phyloP scores from a whole-genome alignment of 2,888 invertebrate genomes.

The Phaedon cochleariae region DNA sequence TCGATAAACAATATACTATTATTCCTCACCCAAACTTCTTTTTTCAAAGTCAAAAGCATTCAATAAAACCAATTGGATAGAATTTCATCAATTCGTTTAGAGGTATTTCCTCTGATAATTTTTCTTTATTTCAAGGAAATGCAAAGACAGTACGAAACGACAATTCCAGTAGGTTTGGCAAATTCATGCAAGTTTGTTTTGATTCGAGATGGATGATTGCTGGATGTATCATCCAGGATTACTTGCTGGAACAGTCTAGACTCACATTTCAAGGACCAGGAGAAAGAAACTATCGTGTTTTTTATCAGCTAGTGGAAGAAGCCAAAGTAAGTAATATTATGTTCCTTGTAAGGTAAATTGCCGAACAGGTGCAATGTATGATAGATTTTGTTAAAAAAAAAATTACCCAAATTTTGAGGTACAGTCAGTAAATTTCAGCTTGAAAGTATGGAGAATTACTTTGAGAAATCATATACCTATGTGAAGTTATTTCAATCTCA shows the following conservation, averaged over 20 bases:
- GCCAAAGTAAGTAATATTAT: constrained; percentile 68
- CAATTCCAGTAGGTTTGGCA: constrained; percentile 93
- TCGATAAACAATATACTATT: no score
- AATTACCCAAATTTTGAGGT: no score
- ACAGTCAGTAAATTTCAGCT: no score
- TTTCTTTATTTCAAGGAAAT: constrained; percentile 71
- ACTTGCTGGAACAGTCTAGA: constrained; percentile 87
- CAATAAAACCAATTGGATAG: no score
- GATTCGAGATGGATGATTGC: constrained; percentile 89
- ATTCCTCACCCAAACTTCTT: no score
- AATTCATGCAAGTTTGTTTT: constrained; percentile 93
- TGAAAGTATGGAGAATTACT: no score
- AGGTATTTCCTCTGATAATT: not conserved
- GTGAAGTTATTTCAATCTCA: no score
- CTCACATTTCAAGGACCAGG: constrained; percentile 89
- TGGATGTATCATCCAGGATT: constrained; percentile 91
- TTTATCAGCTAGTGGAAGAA: constrained; percentile 90
- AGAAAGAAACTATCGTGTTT: constrained; percentile 91
- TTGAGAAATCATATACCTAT: no score
- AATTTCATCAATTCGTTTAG: not conserved
- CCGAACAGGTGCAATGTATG: no score
- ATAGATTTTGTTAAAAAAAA: no score
- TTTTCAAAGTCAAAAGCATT: no score
- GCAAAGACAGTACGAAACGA: constrained; percentile 93
- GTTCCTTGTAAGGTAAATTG: no score